A percentile compares a stretch with the other conserved stretches of the same genome.
Conservation (phyloP, 2,797 vertebrate genomes). For the Sebastes paucispinis region DNA sequence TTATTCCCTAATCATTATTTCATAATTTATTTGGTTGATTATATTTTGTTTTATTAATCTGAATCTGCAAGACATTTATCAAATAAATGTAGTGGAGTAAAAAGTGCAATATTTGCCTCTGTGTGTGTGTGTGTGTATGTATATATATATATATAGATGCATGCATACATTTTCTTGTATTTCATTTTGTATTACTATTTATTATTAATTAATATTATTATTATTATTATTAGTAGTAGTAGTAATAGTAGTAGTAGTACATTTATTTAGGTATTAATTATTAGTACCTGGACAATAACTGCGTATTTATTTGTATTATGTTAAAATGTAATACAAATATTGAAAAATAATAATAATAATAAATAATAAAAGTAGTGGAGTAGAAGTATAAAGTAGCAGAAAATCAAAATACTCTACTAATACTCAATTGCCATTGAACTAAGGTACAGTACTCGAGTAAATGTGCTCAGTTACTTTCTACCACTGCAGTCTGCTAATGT, state of each 20-base stretch:
- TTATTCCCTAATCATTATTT: not conserved
- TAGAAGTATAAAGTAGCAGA: not conserved
- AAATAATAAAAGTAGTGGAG: not conserved
- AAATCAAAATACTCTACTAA: accelerated
- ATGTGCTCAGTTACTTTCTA: not conserved
- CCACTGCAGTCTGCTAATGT: slow-evolving; percentile 18
- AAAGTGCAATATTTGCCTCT: not conserved
- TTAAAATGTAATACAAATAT: too few relatives aligned
- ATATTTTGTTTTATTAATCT: not conserved
- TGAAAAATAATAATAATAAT: too few relatives aligned
- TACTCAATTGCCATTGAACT: not conserved
- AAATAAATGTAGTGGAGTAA: not conserved
- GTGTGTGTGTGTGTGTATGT: too few relatives aligned
- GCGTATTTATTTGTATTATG: too few relatives aligned
- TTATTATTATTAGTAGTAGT: too few relatives aligned
- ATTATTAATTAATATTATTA: too few relatives aligned
- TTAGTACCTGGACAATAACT: too few relatives aligned
- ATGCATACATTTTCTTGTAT: too few relatives aligned
- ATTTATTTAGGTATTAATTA: too few relatives aligned
- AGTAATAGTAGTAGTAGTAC: too few relatives aligned
- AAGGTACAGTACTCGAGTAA: not conserved
- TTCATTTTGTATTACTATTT: too few relatives aligned
- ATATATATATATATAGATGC: too few relatives aligned
- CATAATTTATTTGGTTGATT: not conserved
- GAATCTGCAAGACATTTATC: not conserved